Evolutionary conservation across 2,113 vertebrate genomes (phyloP).

Genomic region (Gnathonemus echidnorhynchus): DNA sequence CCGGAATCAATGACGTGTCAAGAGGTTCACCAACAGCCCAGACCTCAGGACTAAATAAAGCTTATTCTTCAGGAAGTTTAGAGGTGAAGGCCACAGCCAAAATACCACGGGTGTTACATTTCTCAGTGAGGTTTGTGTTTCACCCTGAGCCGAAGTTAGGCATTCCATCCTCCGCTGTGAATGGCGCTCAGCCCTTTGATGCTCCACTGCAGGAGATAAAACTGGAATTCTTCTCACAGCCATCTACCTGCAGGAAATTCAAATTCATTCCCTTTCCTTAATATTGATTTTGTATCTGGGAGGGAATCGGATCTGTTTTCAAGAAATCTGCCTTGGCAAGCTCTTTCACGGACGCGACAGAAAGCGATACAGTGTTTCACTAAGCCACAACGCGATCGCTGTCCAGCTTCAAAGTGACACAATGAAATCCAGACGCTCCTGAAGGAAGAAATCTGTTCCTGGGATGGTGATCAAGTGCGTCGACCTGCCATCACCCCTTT

Average conservation of each 20-base stretch:
- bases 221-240: not conserved
- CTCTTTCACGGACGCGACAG: not conserved
- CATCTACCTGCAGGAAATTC: not conserved
- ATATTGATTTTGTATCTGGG: not conserved
- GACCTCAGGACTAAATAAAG: not conserved
- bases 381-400: not conserved
- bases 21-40: not conserved
- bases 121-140: not conserved
- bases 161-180: not conserved
- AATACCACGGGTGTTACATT: not conserved
- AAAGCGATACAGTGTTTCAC: not conserved
- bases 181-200: not conserved
- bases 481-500: not conserved
- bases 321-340: not conserved
- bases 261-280: not conserved
- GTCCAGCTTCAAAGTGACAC: not conserved
- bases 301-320: not conserved
- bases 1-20: not conserved
- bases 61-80: not conserved
- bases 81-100: conserved; percentile 2
- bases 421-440: not conserved
- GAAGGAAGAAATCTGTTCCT: not conserved
- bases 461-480: not conserved
- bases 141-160: not conserved
- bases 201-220: not conserved